Conservation (phyloP, 2,797 vertebrate genomes). For the Centropyge bicolor region DNA sequence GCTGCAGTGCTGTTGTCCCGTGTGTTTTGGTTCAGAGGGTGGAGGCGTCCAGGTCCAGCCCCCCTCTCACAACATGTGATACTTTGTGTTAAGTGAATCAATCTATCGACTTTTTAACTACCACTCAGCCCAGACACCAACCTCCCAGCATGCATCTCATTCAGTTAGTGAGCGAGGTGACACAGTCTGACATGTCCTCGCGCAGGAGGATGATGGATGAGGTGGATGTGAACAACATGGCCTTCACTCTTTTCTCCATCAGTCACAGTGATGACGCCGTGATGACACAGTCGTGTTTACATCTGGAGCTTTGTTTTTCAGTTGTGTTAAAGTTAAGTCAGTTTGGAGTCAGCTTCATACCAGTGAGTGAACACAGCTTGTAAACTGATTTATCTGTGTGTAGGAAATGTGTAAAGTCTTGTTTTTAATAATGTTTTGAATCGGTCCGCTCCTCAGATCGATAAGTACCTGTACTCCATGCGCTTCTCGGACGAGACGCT, state of each 20-base stretch:
- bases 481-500: constrained; percentile 96
- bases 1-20: background rate
- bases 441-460: constrained; percentile 85
- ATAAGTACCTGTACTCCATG: constrained; percentile 98
- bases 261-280: background rate
- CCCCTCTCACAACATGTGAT: background rate
- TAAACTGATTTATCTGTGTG: background rate
- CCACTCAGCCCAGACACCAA: background rate
- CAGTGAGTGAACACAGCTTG: background rate
- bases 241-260: background rate
- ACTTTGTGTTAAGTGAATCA: constrained; percentile 15
- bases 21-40: background rate
- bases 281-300: background rate
- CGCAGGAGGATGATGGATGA: background rate
- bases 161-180: background rate
- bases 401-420: background rate
- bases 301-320: background rate
- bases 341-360: background rate
- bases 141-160: background rate
- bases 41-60: background rate
- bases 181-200: background rate
- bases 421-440: background rate
- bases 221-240: background rate
- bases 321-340: background rate
- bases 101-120: constrained; percentile 21